Conservation (phyloP, 2,113 vertebrate species). For the Centropristis striata region DNA sequence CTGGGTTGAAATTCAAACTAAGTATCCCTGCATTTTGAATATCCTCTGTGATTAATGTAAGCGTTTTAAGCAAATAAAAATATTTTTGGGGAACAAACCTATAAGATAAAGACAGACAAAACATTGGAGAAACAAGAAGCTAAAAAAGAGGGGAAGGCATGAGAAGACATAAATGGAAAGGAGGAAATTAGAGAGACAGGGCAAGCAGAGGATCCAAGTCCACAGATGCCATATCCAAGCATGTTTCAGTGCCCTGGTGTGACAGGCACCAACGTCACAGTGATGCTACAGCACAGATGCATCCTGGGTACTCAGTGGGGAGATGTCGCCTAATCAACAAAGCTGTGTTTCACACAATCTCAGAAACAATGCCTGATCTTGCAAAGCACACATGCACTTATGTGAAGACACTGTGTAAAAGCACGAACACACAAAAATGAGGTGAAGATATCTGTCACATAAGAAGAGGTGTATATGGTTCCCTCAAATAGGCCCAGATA, state of each 20-base stretch:
- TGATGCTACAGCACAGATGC: constrained; percentile 72
- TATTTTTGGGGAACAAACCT: no score
- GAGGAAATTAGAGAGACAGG: constrained; percentile 7
- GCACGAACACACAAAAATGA: background rate
- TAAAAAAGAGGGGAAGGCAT: background rate
- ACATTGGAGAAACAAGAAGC: background rate
- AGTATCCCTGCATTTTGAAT: constrained; percentile 2
- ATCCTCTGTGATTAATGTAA: constrained; percentile 8
- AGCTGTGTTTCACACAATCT: constrained; percentile 67
- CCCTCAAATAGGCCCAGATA: background rate
- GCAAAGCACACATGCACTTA: background rate
- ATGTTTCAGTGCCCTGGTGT: constrained; percentile 58
- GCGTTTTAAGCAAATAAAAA: background rate
- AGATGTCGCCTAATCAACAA: constrained; percentile 81
- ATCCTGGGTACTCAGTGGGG: constrained; percentile 68
- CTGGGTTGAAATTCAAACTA: background rate
- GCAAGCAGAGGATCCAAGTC: constrained; percentile 18
- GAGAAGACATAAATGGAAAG: background rate
- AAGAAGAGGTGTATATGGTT: background rate
- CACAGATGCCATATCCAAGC: constrained; percentile 42
- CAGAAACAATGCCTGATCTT: constrained; percentile 60
- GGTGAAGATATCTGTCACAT: background rate
- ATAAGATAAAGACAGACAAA: background rate
- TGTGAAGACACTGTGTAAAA: background rate
- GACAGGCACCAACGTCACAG: constrained; percentile 71